Evolutionary conservation across 2,797 vertebrate species (phyloP).

Genomic region (Channallabes apus): DNA sequence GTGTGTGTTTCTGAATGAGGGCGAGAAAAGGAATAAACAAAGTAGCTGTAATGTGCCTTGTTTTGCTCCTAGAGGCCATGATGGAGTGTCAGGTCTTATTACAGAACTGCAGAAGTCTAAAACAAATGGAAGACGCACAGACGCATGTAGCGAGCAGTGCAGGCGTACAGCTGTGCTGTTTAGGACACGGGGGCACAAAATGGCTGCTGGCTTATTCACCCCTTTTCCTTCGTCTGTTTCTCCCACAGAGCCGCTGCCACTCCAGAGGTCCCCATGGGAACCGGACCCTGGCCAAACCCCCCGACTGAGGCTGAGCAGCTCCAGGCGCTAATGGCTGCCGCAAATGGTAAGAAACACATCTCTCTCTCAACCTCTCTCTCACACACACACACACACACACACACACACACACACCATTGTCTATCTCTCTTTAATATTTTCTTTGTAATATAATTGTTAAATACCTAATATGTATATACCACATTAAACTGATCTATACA

Average conservation of each 20-base stretch:
- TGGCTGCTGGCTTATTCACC: constrained; percentile 51
- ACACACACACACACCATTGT: not conserved
- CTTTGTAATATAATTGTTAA: not conserved
- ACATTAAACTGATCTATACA: not conserved
- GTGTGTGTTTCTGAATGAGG: constrained; percentile 29
- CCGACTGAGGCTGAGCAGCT: constrained; percentile 96
- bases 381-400: not conserved
- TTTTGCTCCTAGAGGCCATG: constrained; percentile 54
- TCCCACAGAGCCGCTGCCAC: constrained; percentile 75
- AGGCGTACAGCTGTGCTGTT: constrained; percentile 36
- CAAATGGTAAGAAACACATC: constrained; percentile 83
- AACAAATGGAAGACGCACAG: constrained; percentile 40
- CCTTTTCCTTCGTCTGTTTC: constrained; percentile 39
- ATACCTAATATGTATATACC: not conserved
- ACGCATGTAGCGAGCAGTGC: constrained; percentile 41
- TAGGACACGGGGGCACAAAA: constrained; percentile 46
- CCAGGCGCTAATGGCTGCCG: constrained; percentile 95
- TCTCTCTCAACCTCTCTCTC: too few species aligned
- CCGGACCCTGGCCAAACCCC: constrained; percentile 96
- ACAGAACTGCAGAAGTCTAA: constrained; percentile 59
- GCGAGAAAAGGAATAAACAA: constrained; percentile 4
- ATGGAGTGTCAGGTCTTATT: constrained; percentile 64
- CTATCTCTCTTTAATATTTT: not conserved
- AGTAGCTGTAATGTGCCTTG: constrained; percentile 52
- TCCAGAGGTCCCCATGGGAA: constrained; percentile 92